Conservation (phyloP, 2,797 vertebrate genomes). For the Rhynchotus rufescens region DNA sequence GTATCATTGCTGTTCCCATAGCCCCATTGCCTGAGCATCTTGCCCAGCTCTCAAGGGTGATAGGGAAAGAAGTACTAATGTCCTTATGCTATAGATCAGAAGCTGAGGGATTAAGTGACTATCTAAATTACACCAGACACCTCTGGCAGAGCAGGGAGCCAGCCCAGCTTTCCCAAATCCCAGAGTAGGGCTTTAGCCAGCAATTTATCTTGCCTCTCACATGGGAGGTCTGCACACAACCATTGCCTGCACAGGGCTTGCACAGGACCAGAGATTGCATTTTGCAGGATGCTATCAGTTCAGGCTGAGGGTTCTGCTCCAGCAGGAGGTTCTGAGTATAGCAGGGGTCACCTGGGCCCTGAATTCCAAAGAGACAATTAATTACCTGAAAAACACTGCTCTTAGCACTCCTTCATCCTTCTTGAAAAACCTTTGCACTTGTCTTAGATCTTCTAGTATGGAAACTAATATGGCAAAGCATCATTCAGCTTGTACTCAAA, state of each 20-base stretch:
- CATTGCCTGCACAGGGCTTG: accelerated
- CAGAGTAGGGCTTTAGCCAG: neutral
- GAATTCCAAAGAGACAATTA: neutral
- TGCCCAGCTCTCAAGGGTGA: neutral
- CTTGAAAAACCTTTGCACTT: neutral
- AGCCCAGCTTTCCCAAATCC: neutral
- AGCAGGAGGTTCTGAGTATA: neutral
- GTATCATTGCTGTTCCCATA: neutral
- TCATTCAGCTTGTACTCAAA: neutral
- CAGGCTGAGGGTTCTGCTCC: neutral
- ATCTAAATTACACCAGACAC: neutral
- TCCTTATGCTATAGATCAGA: neutral
- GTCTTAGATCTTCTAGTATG: neutral
- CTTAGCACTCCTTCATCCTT: neutral
- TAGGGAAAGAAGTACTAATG: neutral
- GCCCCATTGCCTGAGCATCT: neutral
- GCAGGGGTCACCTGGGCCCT: neutral
- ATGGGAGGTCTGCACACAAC: neutral
- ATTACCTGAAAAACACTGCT: neutral
- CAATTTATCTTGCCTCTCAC: neutral
- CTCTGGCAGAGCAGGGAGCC: neutral
- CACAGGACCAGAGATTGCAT: neutral
- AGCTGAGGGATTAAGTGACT: neutral
- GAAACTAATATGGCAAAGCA: neutral
- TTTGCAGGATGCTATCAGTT: neutral